Base-by-base conservation (phyloP, 1,140 invertebrate genomes). In the Tenebrio molitor region DNA sequence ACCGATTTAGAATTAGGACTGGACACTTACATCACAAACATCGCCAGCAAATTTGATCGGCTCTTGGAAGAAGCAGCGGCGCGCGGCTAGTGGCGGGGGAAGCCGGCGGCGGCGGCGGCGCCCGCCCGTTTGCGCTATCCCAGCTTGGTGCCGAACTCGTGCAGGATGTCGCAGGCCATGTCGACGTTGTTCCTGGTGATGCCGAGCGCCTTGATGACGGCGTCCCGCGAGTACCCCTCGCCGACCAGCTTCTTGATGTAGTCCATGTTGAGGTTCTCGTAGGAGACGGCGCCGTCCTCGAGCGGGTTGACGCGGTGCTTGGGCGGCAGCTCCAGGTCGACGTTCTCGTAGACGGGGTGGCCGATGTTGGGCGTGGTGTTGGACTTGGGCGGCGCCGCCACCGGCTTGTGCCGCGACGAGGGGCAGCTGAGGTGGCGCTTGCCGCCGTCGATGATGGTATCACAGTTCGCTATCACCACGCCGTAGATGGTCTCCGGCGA, bases 151-250 rank as follows among this genome's bases (percentile, higher is more conserved):
- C 87, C 95, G 84, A 97, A 98, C 83, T 97, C 95, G 82, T 96
- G 93, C 76, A 98, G 86, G 84, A 98, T 97, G 84, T 97, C 94
- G 85, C 95, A 92, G 19, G 95, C 95, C 95, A 97, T 97, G 83
- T 94, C 92, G 25, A 97, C 88, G 84, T 98, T 94, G 83, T 97
- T 97, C 65, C 93, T 88, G 0, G 95, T 94, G 66, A 97, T 97
- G 62, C 94, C 92, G 71, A 97, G 86, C 4, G 96, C 95, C 76
- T 95, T 88, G 34, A 97, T 93, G 0, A 97, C 95, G 36, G 93
- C 92, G 78, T 96, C 93, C 79, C 94, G 93, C 1, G 94, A 89
- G 80, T 95, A 97, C 1, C 96, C 96, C 79, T 96, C 94, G 15
- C 90, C 90, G 21, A 95, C 94, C 41, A 98, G 84, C 69, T 91